Evolutionary conservation across 2,888 invertebrate species (phyloP), one percentile per base, ranked within the genome.

Genomic region (Patella caerulea): DNA sequence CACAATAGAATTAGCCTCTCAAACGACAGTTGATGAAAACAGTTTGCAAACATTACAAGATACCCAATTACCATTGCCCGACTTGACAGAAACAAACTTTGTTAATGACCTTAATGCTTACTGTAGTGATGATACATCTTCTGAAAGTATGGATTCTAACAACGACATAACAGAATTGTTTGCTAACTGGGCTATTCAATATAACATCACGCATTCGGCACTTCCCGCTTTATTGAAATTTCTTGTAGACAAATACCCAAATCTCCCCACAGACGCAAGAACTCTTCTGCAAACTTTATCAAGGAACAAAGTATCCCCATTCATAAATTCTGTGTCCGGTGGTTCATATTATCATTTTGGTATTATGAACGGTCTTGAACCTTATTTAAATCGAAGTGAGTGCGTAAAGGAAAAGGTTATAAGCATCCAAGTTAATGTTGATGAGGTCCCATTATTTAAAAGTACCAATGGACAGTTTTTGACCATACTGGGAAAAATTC

Each of bases 401-500:
- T 29, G 29, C 29, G 29, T 29, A 29, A 29, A 29, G 2, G 29
- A 29, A 29, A 29, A 29, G 29, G 29, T 29, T 29, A 29, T 29
- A 29, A 29, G 29, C 54, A 29, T 73, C 12, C 73, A 73, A 53
- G 29, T 79, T 29, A 76, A 70, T 53, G 74, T 79, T 69, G 79
- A 79, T 74, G 79, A 77, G 74, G 77, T 59, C 59, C 29, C 29
- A 29, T 29, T 29, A 29, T 29, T 29, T 3, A 34, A 34, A 34
- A 34, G 34, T 34, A 34, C 77, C 3, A 72, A 72, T 34, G 59
- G 29, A 24, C 72, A 78, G 56, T 65, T 79, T 65, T 79, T 77
- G 79, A 74, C 79, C n/a, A 79, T 79, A 54, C 59, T 78, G 53
- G 17, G 9, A 70, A 19, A 12, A 65, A 69, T 19, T 52, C 24